Percentiles rank a stretch among this genome's conserved stretches.
phyloP scores from a whole-genome alignment of 2,888 invertebrate genomes.

The Drosophila emarginata region DNA sequence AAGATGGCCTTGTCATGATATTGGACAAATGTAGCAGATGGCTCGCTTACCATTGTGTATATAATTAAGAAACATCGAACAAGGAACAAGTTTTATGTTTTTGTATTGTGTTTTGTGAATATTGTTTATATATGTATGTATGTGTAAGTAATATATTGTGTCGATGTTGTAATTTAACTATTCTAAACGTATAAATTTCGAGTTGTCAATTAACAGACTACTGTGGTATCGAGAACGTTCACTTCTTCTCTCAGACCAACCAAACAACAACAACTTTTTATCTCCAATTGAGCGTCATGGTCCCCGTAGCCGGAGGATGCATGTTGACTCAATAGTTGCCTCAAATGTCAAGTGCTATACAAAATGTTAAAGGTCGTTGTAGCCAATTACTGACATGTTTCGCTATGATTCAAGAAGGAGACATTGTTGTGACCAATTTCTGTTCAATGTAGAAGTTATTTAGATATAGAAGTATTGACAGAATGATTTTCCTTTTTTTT shows the following conservation, averaged over 20 bases:
- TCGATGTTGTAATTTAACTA: constrained; percentile 32
- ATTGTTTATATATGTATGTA: constrained; percentile 4
- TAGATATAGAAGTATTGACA: neutral
- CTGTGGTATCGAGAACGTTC: constrained; percentile 55
- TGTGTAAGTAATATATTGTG: neutral
- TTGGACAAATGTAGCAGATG: neutral
- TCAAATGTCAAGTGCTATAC: constrained; percentile 63
- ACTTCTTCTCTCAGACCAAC: constrained; percentile 34
- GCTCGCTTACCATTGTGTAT: constrained; percentile 39
- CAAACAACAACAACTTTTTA: neutral
- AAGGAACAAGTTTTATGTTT: constrained; percentile 26
- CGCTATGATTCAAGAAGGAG: neutral
- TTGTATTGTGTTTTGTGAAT: neutral
- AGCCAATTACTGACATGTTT: constrained; percentile 32
- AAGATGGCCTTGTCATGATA: constrained; percentile 16
- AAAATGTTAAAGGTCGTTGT: constrained; percentile 52
- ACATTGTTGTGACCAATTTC: neutral
- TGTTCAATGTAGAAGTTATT: neutral
- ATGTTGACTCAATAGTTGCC: constrained; percentile 20
- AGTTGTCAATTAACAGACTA: constrained; percentile 57
- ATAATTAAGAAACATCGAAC: constrained; percentile 20
- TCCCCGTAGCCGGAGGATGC: neutral
- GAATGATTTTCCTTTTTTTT: neutral
- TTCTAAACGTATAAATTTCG: constrained; percentile 35
- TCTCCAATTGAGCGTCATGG: neutral